These are phyloP conservation scores for Ormia ochracea DNA, from an alignment of 2,888 invertebrate genomes.

Conservation along the genomic window DNA sequence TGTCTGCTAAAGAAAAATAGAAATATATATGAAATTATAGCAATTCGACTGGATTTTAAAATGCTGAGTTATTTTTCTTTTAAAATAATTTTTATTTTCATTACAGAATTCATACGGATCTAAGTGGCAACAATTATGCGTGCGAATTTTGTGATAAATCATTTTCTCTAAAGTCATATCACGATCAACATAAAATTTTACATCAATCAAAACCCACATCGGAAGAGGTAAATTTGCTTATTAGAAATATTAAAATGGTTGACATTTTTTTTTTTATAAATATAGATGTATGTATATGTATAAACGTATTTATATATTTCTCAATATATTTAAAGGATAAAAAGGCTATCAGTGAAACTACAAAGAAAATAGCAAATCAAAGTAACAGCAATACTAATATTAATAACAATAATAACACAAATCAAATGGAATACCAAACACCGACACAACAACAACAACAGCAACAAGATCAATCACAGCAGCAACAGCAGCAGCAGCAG, in stretches of 20 bases:
- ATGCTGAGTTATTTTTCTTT: too few species aligned
- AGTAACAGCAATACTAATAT: conserved; percentile 40
- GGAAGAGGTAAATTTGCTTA: conserved; percentile 55
- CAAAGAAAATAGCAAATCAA: conserved; percentile 32
- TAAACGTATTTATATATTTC: too few species aligned
- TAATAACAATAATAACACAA: conserved; percentile 10
- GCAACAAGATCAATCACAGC: conserved; percentile 27
- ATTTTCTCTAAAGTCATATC: conserved; percentile 83
- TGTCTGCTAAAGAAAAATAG: too few species aligned
- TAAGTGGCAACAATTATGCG: conserved; percentile 78
- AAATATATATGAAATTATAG: too few species aligned
- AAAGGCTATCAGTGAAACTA: conserved; percentile 27
- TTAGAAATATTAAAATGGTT: not conserved
- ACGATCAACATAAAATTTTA: conserved; percentile 80
- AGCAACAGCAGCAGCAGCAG: conserved; percentile 42
- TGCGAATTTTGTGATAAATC: conserved; percentile 83
- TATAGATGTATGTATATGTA: too few species aligned
- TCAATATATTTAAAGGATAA: conserved; percentile 30
- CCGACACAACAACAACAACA: conserved; percentile 19
- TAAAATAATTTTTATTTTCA: conserved; percentile 3
- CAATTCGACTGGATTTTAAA: too few species aligned
- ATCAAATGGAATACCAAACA: conserved; percentile 41
- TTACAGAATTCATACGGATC: conserved; percentile 71
- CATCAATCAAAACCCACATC: conserved; percentile 73
- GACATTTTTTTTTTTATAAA: not conserved